phyloP scores from a whole-genome alignment of 2,797 vertebrate genomes.

The Denticeps clupeoides region DNA sequence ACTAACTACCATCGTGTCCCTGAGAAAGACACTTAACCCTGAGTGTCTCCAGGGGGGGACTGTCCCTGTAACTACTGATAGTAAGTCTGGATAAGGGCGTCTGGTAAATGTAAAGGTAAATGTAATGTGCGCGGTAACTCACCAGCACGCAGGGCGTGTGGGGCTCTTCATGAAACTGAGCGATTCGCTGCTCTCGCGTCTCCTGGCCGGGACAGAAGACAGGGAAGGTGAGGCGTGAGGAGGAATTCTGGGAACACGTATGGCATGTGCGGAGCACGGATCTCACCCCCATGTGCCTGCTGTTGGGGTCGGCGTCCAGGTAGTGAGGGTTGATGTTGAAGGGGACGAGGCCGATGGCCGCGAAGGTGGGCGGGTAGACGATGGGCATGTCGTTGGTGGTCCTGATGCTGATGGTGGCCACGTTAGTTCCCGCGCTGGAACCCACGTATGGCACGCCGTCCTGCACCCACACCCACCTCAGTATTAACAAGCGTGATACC shows the following conservation, averaged over 20 bases:
- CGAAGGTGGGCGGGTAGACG: constrained; percentile 69
- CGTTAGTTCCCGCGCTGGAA: constrained; percentile 75
- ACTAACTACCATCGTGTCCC: no score
- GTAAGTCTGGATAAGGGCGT: no score
- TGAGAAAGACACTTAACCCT: no score
- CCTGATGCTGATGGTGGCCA: constrained; percentile 72
- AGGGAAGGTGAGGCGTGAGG: background rate
- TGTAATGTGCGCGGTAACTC: constrained; percentile 19
- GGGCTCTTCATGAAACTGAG: constrained; percentile 69
- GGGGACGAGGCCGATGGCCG: constrained; percentile 70
- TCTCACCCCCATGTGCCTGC: constrained; percentile 77
- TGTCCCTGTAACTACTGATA: no score
- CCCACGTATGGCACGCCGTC: constrained; percentile 77
- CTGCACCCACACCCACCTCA: constrained; percentile 32
- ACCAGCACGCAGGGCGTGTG: constrained; percentile 71
- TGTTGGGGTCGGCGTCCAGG: constrained; percentile 62
- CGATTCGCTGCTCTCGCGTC: constrained; percentile 73
- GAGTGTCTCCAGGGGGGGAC: no score
- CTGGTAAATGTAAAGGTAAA: background rate
- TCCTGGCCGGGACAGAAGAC: no score
- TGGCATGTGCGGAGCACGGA: no score
- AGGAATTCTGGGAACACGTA: background rate
- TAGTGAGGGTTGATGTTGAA: constrained; percentile 87
- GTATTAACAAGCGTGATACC: background rate
- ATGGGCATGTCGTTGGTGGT: constrained; percentile 87